Conservation (phyloP, 1,140 invertebrate genomes). For the Adoxophyes honmai region DNA sequence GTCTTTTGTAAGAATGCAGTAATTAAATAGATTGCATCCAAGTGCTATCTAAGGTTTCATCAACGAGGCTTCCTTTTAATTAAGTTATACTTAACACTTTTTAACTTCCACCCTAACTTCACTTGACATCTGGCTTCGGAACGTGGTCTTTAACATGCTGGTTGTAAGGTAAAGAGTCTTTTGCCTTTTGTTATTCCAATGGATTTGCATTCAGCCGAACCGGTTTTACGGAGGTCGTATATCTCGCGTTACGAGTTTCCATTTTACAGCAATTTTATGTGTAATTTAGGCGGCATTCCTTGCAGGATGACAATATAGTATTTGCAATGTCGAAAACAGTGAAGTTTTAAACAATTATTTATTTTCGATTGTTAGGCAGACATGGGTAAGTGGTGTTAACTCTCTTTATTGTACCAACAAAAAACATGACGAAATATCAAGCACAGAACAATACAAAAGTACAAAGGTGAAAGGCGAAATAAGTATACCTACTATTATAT, state of each 20-base stretch:
- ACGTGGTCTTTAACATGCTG: conserved; percentile 18
- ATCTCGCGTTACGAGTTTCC: conserved; percentile 23
- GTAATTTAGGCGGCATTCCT: not conserved
- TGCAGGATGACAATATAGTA: too few relatives aligned
- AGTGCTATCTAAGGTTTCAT: conserved; percentile 40
- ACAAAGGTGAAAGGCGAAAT: too few relatives aligned
- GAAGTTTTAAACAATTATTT: too few relatives aligned
- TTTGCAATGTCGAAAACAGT: too few relatives aligned
- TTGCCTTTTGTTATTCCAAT: conserved; percentile 17
- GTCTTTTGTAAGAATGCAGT: conserved; percentile 1
- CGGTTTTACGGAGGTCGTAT: conserved; percentile 24
- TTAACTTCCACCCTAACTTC: conserved; percentile 4
- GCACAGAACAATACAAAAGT: too few relatives aligned
- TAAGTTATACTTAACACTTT: conserved; percentile 48
- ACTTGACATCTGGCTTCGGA: conserved; percentile 15
- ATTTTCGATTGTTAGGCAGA: too few relatives aligned
- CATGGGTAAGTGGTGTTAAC: too few relatives aligned
- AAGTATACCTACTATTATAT: too few relatives aligned
- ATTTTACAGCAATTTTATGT: conserved; percentile 20
- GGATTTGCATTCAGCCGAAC: conserved; percentile 38
- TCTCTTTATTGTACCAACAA: too few relatives aligned
- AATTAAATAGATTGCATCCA: conserved; percentile 32
- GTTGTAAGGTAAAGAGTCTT: conserved; percentile 24
- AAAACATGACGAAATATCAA: too few relatives aligned
- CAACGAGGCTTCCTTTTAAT: conserved; percentile 51